A percentile compares a stretch with the other conserved stretches of the same genome.
Evolutionary conservation across 2,888 invertebrate species (phyloP).

Genomic region (Orthosia cruda): DNA sequence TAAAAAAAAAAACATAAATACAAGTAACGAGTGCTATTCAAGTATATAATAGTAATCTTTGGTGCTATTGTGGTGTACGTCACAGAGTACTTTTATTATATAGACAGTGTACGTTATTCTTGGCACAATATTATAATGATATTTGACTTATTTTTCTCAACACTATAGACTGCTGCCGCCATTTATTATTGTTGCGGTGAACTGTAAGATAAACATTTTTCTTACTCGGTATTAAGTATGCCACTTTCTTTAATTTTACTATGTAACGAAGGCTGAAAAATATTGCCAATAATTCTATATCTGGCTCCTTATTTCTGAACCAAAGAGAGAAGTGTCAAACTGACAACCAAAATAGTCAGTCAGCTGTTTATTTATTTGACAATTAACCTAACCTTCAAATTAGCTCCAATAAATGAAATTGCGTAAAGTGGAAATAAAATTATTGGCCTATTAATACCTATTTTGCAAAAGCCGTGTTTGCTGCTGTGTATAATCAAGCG

Average conservation of each 20-base stretch:
- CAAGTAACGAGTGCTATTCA: too few relatives aligned
- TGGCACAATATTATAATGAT: too few relatives aligned
- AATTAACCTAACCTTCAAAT: slow-evolving; percentile 26
- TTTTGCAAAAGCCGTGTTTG: slow-evolving; percentile 10
- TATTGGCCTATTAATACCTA: not conserved
- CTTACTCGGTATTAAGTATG: slow-evolving; percentile 10
- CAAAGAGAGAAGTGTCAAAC: not conserved
- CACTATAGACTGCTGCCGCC: too few relatives aligned
- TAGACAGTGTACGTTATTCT: too few relatives aligned
- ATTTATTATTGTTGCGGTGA: too few relatives aligned
- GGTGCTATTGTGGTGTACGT: too few relatives aligned
- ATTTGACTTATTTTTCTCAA: too few relatives aligned
- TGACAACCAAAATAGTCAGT: not conserved
- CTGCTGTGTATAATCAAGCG: not conserved
- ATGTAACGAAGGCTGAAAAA: not conserved
- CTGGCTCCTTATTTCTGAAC: not conserved
- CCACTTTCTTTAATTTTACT: not conserved
- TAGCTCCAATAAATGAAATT: not conserved
- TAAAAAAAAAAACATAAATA: too few relatives aligned
- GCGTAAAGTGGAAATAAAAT: not conserved
- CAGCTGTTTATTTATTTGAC: slow-evolving; percentile 17
- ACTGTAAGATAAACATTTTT: too few relatives aligned
- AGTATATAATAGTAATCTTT: too few relatives aligned
- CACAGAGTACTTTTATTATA: too few relatives aligned
- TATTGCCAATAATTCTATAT: too few relatives aligned